These are phyloP conservation scores for Tribolium freemani DNA, from an alignment of 2,888 invertebrate species.

Conservation along the genomic window DNA sequence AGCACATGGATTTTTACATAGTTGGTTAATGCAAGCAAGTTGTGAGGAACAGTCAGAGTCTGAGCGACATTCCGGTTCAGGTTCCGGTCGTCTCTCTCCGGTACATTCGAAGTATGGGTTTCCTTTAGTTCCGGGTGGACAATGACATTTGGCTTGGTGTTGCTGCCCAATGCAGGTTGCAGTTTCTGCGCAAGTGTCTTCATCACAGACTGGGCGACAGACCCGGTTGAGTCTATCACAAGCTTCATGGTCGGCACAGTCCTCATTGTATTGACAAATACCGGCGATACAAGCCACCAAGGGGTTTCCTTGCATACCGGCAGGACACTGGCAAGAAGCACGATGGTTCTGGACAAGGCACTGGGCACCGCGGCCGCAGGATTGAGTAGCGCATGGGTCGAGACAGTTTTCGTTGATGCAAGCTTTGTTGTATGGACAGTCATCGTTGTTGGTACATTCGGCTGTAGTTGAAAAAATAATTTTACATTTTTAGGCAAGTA, in stretches of 20 bases:
- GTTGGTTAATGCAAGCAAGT: conserved; percentile 82
- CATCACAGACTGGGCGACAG: conserved; percentile 86
- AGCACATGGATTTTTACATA: conserved; percentile 84
- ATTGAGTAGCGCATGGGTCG: conserved; percentile 79
- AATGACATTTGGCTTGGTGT: conserved; percentile 85
- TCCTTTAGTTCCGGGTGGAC: conserved; percentile 81
- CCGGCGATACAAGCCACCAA: conserved; percentile 85
- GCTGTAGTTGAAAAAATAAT: conserved; percentile 69
- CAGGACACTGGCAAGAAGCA: conserved; percentile 86
- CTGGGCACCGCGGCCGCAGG: conserved; percentile 85
- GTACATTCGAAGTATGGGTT: conserved; percentile 83
- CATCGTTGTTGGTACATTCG: conserved; percentile 82
- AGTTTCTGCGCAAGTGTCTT: conserved; percentile 83
- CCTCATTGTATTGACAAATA: conserved; percentile 89
- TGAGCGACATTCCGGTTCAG: conserved; percentile 76
- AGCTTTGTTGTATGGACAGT: conserved; percentile 88
- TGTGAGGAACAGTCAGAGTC: conserved; percentile 84
- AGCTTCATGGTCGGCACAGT: conserved; percentile 87
- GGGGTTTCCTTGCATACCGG: conserved; percentile 89
- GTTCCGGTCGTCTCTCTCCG: conserved; percentile 65
- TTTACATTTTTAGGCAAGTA: not conserved
- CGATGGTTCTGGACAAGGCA: conserved; percentile 83
- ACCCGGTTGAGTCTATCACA: conserved; percentile 88
- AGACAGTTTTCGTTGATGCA: conserved; percentile 86
- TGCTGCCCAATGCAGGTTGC: conserved; percentile 82